These are phyloP conservation scores for Autographa gamma DNA, from an alignment of 2,888 invertebrate genomes.

Conservation along the genomic window DNA sequence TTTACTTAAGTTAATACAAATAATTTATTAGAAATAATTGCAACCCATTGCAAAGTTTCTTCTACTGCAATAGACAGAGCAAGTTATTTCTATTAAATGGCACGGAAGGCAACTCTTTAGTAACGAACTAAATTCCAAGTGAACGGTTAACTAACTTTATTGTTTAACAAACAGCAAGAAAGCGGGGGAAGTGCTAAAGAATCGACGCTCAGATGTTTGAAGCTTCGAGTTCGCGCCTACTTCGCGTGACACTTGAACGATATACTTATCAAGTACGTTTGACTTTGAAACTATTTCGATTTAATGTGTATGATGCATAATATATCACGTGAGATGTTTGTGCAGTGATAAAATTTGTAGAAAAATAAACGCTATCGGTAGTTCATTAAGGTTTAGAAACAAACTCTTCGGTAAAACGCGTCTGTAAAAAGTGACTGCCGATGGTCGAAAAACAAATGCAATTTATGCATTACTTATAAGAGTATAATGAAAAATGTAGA, in stretches of 20 bases:
- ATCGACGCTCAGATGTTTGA: slow-evolving; percentile 8
- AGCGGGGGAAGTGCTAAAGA: slow-evolving; percentile 12
- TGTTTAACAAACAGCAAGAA: slow-evolving; percentile 31
- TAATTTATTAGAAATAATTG: slow-evolving; percentile 21
- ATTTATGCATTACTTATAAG: too few relatives aligned
- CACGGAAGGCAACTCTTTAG: slow-evolving; percentile 17
- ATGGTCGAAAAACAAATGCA: too few relatives aligned
- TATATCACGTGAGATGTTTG: too few relatives aligned
- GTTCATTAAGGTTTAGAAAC: too few relatives aligned
- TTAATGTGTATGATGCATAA: too few relatives aligned
- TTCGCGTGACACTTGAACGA: not conserved
- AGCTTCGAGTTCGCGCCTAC: slow-evolving; percentile 7
- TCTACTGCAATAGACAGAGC: slow-evolving; percentile 8
- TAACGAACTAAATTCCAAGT: slow-evolving; percentile 16
- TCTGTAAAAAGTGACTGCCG: too few relatives aligned
- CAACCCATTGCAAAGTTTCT: slow-evolving; percentile 18
- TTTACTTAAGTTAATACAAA: slow-evolving; percentile 13
- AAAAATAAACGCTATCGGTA: too few relatives aligned
- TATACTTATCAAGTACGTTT: not conserved
- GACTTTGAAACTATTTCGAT: too few relatives aligned
- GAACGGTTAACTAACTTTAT: slow-evolving; percentile 29
- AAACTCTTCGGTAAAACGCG: too few relatives aligned
- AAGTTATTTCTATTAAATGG: slow-evolving; percentile 31
- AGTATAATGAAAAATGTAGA: too few relatives aligned
- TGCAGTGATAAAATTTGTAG: too few relatives aligned